These are phyloP conservation scores for Rhinatrema bivittatum DNA, from an alignment of 2,797 vertebrate genomes.

Conservation along the genomic window DNA sequence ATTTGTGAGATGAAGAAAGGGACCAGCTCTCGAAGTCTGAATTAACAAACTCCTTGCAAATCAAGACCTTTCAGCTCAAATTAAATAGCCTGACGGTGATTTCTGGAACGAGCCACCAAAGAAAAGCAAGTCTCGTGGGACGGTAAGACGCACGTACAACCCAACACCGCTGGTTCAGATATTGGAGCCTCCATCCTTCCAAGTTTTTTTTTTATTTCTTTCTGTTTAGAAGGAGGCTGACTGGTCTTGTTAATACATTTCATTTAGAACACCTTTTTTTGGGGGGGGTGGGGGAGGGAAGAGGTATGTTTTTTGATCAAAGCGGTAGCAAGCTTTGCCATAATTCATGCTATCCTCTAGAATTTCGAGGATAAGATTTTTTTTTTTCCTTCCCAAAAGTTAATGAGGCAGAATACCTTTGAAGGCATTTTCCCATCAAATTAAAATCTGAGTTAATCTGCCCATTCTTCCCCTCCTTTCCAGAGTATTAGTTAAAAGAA, in stretches of 20 bases:
- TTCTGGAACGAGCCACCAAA: constrained; percentile 6
- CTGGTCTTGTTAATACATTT: constrained; percentile 51
- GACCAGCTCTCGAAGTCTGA: constrained; percentile 17
- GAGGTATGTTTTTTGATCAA: constrained; percentile 50
- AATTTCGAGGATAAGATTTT: constrained; percentile 23
- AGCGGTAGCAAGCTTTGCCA: constrained; percentile 33
- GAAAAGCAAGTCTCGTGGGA: constrained; percentile 14
- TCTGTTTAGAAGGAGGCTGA: background rate
- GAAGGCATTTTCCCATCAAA: constrained; percentile 47
- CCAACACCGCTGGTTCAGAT: background rate
- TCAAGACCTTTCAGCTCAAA: constrained; percentile 11
- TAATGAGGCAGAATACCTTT: constrained; percentile 51
- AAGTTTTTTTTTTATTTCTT: background rate
- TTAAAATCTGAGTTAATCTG: constrained; percentile 33
- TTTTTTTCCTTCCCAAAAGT: constrained; percentile 39
- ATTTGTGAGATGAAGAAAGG: background rate
- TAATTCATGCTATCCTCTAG: constrained; percentile 49
- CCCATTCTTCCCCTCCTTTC: background rate
- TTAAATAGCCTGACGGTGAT: constrained; percentile 25
- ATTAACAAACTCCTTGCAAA: constrained; percentile 19
- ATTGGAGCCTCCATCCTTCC: background rate
- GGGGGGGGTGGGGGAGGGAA: too few relatives aligned
- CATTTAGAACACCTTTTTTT: constrained; percentile 30
- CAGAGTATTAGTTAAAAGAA: constrained; percentile 36
- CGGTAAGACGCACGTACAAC: background rate